These are phyloP conservation scores for Dasysyrphus albostriatus DNA, from an alignment of 2,888 invertebrate species.

Conservation along the genomic window DNA sequence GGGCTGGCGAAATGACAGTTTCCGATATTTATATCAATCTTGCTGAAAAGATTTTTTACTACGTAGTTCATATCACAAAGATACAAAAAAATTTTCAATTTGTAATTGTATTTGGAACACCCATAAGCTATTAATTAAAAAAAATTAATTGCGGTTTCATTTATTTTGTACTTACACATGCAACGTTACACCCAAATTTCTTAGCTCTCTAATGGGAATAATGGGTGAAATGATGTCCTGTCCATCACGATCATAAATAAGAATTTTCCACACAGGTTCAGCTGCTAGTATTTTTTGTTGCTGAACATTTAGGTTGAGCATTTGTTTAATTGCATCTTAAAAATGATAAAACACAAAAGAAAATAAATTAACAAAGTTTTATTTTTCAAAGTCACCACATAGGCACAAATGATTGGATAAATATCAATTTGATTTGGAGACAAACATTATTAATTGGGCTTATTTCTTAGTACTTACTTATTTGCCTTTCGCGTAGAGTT, in stretches of 20 bases:
- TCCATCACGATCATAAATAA: constrained; percentile 97
- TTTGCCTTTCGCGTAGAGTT: constrained; percentile 89
- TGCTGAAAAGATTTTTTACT: background rate
- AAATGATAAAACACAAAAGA: constrained; percentile 80
- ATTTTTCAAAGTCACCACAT: background rate
- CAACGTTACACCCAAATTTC: constrained; percentile 98
- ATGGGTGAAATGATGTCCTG: constrained; percentile 99
- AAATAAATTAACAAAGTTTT: background rate
- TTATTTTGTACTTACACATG: constrained; percentile 92
- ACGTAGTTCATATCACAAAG: no score
- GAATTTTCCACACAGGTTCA: constrained; percentile 98
- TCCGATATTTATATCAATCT: no score
- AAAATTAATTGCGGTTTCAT: background rate
- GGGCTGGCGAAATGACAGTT: no score
- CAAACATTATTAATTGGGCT: background rate
- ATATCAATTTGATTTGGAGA: background rate
- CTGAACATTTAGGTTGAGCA: constrained; percentile 96
- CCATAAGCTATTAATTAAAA: background rate
- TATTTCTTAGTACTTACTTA: constrained; percentile 85
- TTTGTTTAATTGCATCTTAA: constrained; percentile 95
- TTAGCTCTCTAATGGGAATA: constrained; percentile 96
- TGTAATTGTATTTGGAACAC: background rate
- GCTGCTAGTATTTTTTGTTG: constrained; percentile 90
- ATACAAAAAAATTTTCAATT: background rate
- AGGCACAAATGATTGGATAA: constrained; percentile 6